These are phyloP conservation scores for Cladopsammia gracilis DNA, from an alignment of 64 coral and sea anemone genomes.

Conservation along the genomic window DNA sequence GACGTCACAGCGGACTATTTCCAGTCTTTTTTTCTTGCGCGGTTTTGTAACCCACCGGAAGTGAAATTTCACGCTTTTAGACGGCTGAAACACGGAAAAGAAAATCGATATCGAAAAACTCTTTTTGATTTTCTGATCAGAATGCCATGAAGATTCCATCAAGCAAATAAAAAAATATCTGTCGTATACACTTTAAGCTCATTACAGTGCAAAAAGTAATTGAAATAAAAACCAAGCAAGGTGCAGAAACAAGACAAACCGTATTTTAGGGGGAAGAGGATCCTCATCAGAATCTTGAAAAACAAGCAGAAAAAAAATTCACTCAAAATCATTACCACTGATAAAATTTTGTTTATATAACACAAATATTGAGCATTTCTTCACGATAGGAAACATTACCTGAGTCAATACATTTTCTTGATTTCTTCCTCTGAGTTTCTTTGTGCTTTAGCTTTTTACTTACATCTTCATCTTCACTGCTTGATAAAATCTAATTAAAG, in stretches of 20 bases:
- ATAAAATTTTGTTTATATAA: background rate
- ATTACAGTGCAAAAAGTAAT: background rate
- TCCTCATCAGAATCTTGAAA: slow-evolving; percentile 70
- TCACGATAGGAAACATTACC: background rate
- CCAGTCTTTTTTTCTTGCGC: too few relatives aligned
- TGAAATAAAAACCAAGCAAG: background rate
- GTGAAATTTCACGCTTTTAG: too few relatives aligned
- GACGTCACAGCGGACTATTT: too few relatives aligned
- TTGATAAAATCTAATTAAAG: slow-evolving; percentile 19
- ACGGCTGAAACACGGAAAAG: too few relatives aligned
- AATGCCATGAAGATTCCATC: too few relatives aligned
- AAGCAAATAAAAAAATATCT: too few relatives aligned
- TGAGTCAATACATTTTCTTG: slow-evolving; percentile 31
- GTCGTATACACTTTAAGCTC: too few relatives aligned
- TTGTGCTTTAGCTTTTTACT: slow-evolving; percentile 28
- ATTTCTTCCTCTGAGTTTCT: slow-evolving; percentile 41
- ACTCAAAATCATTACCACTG: background rate
- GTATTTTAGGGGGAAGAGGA: slow-evolving; percentile 49
- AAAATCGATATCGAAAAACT: too few relatives aligned
- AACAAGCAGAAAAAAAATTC: background rate
- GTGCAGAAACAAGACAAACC: background rate
- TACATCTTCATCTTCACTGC: slow-evolving; percentile 55
- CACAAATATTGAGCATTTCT: too few relatives aligned
- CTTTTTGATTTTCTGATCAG: too few relatives aligned
- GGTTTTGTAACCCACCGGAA: too few relatives aligned